Evolutionary conservation across 2,113 vertebrate species (phyloP).

Genomic region (Megatriorchis doriae): DNA sequence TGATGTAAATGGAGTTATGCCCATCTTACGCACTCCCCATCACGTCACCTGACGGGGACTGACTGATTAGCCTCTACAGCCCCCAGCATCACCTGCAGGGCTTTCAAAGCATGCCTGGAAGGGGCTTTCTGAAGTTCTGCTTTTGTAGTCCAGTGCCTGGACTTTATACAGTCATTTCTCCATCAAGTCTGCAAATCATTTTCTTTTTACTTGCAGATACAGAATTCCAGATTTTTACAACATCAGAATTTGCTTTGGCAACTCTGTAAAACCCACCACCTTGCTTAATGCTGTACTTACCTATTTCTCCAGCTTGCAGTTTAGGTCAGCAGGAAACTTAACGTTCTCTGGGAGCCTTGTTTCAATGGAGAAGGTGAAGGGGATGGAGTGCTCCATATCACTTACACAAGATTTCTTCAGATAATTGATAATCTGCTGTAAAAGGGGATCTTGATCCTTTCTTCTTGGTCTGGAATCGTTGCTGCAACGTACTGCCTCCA

Average conservation of each 20-base stretch:
- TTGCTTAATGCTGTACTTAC: not conserved
- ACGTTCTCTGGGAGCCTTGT: not conserved
- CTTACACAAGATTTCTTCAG: not conserved
- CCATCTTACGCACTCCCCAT: not conserved
- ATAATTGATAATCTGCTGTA: not conserved
- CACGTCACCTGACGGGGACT: not conserved
- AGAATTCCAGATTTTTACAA: not conserved
- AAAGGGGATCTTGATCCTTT: not conserved
- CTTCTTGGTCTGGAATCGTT: not conserved
- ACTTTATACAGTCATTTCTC: not conserved
- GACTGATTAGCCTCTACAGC: not conserved
- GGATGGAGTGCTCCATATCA: not conserved
- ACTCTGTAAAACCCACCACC: not conserved
- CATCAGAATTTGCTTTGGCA: not conserved
- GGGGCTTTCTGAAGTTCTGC: not conserved
- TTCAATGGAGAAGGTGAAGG: not conserved
- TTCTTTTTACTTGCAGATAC: not conserved
- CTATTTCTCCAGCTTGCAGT: not conserved
- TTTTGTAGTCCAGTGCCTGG: not conserved
- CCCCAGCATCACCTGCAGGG: not conserved
- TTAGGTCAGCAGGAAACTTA: not conserved
- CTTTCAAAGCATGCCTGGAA: not conserved
- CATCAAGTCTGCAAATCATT: not conserved
- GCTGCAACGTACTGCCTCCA: not conserved
- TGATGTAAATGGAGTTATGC: not conserved